phyloP scores from a whole-genome alignment of 2,113 vertebrate species.

The Hucho hucho region DNA sequence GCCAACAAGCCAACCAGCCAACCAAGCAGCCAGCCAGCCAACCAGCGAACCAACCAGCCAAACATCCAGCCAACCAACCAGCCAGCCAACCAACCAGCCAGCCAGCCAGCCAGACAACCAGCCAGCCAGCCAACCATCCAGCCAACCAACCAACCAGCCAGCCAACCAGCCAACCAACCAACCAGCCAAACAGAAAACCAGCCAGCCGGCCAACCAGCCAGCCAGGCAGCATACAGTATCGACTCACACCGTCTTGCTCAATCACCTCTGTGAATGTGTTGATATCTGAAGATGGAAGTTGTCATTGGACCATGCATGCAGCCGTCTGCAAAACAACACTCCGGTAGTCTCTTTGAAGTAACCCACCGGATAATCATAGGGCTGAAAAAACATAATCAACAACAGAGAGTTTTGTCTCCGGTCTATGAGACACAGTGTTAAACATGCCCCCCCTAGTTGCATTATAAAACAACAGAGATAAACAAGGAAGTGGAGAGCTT shows the following conservation, averaged over 20 bases:
- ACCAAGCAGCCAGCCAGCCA: no score
- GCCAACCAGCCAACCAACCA: no score
- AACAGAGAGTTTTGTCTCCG: background rate
- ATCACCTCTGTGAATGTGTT: background rate
- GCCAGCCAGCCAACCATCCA: no score
- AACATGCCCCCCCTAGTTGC: background rate
- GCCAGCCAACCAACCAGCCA: no score
- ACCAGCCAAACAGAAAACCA: no score
- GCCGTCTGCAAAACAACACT: background rate
- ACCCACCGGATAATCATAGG: background rate
- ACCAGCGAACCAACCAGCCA: no score
- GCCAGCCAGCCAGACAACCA: no score
- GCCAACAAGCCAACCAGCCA: no score
- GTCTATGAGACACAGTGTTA: background rate
- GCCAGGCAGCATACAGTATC: background rate
- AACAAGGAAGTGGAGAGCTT: background rate
- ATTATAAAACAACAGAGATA: background rate
- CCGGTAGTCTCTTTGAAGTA: background rate
- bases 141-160: no score
- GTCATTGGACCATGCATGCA: background rate
- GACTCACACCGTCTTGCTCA: background rate
- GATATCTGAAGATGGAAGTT: background rate
- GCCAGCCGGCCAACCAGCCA: no score
- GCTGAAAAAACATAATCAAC: background rate
- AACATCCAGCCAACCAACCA: background rate